Base-by-base conservation (phyloP, 2,888 invertebrate species). In the Euclidia mi region DNA sequence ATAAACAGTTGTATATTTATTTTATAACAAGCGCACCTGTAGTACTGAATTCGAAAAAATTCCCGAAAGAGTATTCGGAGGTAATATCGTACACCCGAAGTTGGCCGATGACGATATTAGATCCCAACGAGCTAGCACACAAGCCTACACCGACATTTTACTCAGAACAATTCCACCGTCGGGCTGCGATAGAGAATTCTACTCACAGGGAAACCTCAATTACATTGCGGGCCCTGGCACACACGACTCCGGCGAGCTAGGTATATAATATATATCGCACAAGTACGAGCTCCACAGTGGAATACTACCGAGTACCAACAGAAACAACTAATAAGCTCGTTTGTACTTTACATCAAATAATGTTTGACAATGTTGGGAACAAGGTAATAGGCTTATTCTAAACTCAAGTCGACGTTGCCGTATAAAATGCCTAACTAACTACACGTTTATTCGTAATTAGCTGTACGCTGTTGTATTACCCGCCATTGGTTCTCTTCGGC, bases 361-460 rank as follows among this genome's bases (percentile, higher is more conserved):
- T 28, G 28, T 34, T 18, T 11, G 34, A 65, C 45, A 38, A 29
- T 45, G 41, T 72, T 49, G 40, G 37, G 49, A 49, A 55, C 29
- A 48, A 29, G 38, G 56, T 73, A 70, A 58, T 41, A 56, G 42
- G 45, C 37, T 37, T 46, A 42, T 50, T 66, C 53, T 44, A 66
- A 56, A 60, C 41, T 18, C 44, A 56, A 46, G 17, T 55, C 43
- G 38, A 49, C 59, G 44, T 42, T 51, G 53, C 56, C 34, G 31
- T 71, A 61, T 37, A 48, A 49, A 52, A 49, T 40, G 59, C 52
- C 60, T 63, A 66, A 62, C 64, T 50, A 49, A 65, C 61, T 55
- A n/a, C n/a, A n/a, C n/a, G n/a, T n/a, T n/a, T n/a, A n/a, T n/a
- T n/a, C n/a, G n/a, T n/a, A n/a, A n/a, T n/a, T n/a, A n/a, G n/a